A percentile compares a stretch with the other conserved stretches of the same genome.
Evolutionary conservation across 2,797 vertebrate species (phyloP).

Genomic region (Xyrichtys novacula): DNA sequence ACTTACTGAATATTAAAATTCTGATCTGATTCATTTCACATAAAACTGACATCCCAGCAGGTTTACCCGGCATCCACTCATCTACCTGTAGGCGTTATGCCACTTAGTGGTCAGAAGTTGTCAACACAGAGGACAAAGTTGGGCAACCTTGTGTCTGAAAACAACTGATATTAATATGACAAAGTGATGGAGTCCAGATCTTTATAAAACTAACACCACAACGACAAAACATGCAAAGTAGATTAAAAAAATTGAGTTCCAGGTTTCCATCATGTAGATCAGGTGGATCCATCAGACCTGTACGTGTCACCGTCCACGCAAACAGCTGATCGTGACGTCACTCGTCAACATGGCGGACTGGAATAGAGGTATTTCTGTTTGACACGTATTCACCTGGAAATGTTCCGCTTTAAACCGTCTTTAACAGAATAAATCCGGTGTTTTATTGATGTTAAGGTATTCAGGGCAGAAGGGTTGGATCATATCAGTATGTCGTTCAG

Average conservation of each 20-base stretch:
- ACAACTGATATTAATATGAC: neutral
- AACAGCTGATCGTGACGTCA: slow-evolving; percentile 64
- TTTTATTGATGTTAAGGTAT: rapidly evolving
- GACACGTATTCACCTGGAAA: slow-evolving; percentile 70
- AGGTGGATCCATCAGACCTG: no score
- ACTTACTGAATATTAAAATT: neutral
- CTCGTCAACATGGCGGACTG: slow-evolving; percentile 79
- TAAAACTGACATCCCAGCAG: no score
- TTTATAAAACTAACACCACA: no score
- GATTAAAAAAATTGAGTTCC: no score
- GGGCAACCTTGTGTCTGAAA: neutral
- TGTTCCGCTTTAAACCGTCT: neutral
- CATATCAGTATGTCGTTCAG: rapidly evolving
- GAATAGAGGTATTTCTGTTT: slow-evolving; percentile 73
- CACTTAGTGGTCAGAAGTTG: slow-evolving; percentile 27
- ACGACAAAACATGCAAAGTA: no score
- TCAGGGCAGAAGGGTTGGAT: rapidly evolving
- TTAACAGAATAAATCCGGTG: rapidly evolving
- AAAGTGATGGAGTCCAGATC: neutral
- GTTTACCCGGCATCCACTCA: neutral
- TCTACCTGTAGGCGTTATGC: neutral
- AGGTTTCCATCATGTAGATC: no score
- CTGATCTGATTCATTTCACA: neutral
- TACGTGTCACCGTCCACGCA: no score
- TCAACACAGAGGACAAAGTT: neutral